Evolutionary conservation across 2,113 vertebrate genomes (phyloP).

Genomic region (Platycercus adscitus): DNA sequence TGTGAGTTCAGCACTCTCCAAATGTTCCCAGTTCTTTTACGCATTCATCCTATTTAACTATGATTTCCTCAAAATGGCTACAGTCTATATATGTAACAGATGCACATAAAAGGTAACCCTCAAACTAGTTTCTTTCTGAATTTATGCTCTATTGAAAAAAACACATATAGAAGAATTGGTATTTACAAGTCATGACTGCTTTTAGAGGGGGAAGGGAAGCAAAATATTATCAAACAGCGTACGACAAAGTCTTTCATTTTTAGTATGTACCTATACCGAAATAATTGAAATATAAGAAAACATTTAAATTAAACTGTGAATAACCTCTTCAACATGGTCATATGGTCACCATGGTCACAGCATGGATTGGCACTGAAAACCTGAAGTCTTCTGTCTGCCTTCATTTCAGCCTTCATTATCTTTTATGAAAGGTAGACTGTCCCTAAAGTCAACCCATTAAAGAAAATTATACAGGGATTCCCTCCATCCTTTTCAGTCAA

Average conservation of each 20-base stretch:
- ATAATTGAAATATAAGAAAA: neutral
- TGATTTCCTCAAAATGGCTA: neutral
- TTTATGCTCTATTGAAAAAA: neutral
- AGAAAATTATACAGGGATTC: constrained; percentile 41
- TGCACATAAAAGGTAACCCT: neutral
- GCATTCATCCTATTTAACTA: neutral
- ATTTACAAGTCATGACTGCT: neutral
- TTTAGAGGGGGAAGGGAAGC: rapidly evolving
- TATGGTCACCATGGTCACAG: neutral
- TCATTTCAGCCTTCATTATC: neutral
- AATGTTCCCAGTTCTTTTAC: neutral
- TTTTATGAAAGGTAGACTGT: constrained; percentile 22
- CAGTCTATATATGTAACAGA: neutral
- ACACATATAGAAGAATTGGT: neutral
- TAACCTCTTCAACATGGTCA: rapidly evolving
- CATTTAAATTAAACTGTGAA: neutral
- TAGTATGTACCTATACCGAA: neutral
- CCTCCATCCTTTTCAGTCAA: constrained; percentile 35
- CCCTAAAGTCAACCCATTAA: constrained; percentile 21
- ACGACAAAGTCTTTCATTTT: neutral
- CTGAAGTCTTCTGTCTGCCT: neutral
- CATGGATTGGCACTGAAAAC: neutral
- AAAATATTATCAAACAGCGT: neutral
- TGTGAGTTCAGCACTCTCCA: neutral
- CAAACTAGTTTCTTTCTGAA: neutral